Conservation (phyloP, 2,888 invertebrate genomes). For the Ecliptopera silaceata region DNA sequence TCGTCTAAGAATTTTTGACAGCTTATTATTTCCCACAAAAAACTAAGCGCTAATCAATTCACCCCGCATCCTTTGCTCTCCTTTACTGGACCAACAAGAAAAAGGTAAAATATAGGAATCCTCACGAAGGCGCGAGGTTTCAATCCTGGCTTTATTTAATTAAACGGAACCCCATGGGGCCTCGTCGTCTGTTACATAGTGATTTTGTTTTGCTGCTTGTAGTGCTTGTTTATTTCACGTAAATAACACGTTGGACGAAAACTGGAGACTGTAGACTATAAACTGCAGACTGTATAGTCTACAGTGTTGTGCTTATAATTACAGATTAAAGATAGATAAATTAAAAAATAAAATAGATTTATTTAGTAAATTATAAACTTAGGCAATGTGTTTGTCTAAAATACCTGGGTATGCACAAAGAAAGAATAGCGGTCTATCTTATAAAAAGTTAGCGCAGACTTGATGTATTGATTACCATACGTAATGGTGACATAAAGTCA, state of each 20-base stretch:
- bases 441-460: too few species aligned
- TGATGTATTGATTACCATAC: too few species aligned
- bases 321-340: too few species aligned
- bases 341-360: too few species aligned
- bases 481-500: too few species aligned
- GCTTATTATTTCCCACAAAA: slow-evolving; percentile 18
- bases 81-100: slow-evolving; percentile 45
- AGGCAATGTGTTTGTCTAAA: too few species aligned
- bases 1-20: slow-evolving; percentile 13
- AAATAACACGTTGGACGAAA: slow-evolving; percentile 7
- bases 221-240: slow-evolving; percentile 17
- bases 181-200: slow-evolving; percentile 48
- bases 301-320: too few species aligned
- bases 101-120: slow-evolving; percentile 66
- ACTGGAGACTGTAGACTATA: not conserved
- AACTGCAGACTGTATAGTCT: too few species aligned
- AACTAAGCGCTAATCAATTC: slow-evolving; percentile 42
- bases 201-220: slow-evolving; percentile 41
- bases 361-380: too few species aligned
- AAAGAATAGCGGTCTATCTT: too few species aligned
- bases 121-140: slow-evolving; percentile 61
- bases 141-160: slow-evolving; percentile 73
- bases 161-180: slow-evolving; percentile 64
- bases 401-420: too few species aligned
- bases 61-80: slow-evolving; percentile 40